Conservation (phyloP, 2,888 invertebrate genomes). For the Meta bourneti region DNA sequence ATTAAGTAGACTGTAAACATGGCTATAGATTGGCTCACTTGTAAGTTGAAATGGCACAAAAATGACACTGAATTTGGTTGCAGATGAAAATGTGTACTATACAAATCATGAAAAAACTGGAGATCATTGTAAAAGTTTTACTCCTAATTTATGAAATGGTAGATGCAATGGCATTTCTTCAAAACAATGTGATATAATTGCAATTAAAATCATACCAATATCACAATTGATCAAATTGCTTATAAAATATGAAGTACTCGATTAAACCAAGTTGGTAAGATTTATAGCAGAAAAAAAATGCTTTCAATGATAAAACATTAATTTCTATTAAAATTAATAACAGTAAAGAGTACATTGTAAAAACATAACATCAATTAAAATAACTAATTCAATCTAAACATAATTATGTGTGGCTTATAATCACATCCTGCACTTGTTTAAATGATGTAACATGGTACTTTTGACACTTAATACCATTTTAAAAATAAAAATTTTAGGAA, state of each 20-base stretch:
- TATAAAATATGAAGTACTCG: constrained; percentile 8
- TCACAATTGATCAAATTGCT: background rate
- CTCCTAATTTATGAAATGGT: constrained; percentile 56
- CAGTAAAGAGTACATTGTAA: too few species aligned
- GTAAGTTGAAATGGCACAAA: constrained; percentile 67
- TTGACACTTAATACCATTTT: too few species aligned
- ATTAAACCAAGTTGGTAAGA: background rate
- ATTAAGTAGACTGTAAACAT: constrained; percentile 73
- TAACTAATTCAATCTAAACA: too few species aligned
- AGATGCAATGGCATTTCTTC: constrained; percentile 2
- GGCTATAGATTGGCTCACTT: constrained; percentile 65
- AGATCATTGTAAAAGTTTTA: constrained; percentile 56
- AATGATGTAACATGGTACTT: too few species aligned
- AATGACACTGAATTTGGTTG: constrained; percentile 40
- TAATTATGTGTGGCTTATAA: too few species aligned
- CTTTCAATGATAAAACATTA: too few species aligned
- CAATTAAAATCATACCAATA: constrained; percentile 33
- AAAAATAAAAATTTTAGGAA: too few species aligned
- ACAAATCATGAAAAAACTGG: constrained; percentile 46
- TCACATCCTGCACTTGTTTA: too few species aligned
- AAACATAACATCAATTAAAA: too few species aligned
- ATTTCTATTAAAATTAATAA: too few species aligned
- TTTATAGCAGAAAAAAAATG: background rate
- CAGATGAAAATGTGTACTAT: constrained; percentile 48
- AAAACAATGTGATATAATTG: constrained; percentile 19